Percentiles rank a stretch among this genome's conserved stretches.
These are phyloP conservation scores for Calliphora vicina DNA, from an alignment of 1,140 invertebrate genomes.

Conservation along the genomic window DNA sequence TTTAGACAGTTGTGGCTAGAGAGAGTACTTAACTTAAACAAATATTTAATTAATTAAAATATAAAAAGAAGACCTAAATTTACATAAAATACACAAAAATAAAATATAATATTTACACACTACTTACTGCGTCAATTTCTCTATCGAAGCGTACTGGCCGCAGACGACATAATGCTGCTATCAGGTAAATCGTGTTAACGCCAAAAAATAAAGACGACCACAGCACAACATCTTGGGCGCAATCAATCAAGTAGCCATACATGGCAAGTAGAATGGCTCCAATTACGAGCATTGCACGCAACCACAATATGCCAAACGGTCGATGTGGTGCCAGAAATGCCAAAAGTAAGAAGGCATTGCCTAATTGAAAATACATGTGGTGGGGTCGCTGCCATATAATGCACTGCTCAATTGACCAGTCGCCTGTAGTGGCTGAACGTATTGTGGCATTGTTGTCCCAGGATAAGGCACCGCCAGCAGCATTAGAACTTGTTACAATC, in stretches of 20 bases:
- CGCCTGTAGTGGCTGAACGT: slow-evolving; percentile 58
- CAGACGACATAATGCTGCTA: slow-evolving; percentile 81
- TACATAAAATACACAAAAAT: neutral
- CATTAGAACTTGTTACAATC: slow-evolving; percentile 37
- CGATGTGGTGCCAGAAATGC: slow-evolving; percentile 82
- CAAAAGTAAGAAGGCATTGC: slow-evolving; percentile 82
- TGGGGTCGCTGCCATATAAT: slow-evolving; percentile 70
- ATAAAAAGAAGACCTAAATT: no score
- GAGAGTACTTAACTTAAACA: neutral
- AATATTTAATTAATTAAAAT: neutral
- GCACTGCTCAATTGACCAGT: slow-evolving; percentile 66
- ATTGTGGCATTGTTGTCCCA: slow-evolving; percentile 62
- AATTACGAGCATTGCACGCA: slow-evolving; percentile 77
- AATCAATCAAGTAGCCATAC: slow-evolving; percentile 86
- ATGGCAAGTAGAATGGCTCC: slow-evolving; percentile 80
- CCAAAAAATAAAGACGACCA: slow-evolving; percentile 86
- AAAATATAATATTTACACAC: slow-evolving; percentile 36
- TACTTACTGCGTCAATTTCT: slow-evolving; percentile 85
- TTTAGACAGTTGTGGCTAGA: neutral
- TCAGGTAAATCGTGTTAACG: slow-evolving; percentile 84
- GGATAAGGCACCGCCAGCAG: slow-evolving; percentile 52
- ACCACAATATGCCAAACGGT: slow-evolving; percentile 79
- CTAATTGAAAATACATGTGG: slow-evolving; percentile 83
- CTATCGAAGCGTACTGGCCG: slow-evolving; percentile 83
- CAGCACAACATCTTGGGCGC: slow-evolving; percentile 83